Evolutionary conservation across 2,113 vertebrate genomes (phyloP).

Genomic region (Delphinapterus leucas): DNA sequence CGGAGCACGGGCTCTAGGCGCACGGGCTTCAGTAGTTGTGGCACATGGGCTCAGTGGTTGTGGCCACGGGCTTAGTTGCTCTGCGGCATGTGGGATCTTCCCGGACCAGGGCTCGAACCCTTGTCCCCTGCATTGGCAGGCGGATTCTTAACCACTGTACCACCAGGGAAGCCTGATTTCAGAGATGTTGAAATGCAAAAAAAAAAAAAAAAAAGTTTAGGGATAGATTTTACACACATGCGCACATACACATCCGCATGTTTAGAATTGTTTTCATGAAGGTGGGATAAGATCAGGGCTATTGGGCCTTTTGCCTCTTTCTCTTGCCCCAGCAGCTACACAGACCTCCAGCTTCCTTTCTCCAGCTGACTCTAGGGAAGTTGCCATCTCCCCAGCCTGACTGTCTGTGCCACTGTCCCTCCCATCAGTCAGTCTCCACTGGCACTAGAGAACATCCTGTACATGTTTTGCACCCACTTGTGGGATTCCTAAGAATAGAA

Average conservation of each 20-base stretch:
- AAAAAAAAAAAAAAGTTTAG: neutral
- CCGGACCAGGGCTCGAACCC: too few species aligned
- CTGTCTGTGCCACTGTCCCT: neutral
- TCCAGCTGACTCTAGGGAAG: accelerated
- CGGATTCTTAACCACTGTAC: too few species aligned
- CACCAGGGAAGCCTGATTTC: neutral
- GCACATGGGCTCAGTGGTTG: too few species aligned
- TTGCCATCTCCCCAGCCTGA: accelerated
- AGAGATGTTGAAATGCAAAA: neutral
- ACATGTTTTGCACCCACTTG: neutral
- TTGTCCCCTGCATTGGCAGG: too few species aligned
- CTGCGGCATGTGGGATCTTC: too few species aligned
- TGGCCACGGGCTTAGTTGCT: too few species aligned
- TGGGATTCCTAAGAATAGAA: neutral
- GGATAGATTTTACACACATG: neutral
- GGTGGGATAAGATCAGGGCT: neutral
- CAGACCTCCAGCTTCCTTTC: neutral
- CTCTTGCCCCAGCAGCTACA: neutral
- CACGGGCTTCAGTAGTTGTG: too few species aligned
- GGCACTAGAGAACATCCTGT: neutral
- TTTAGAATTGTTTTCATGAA: neutral
- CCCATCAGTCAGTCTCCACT: neutral
- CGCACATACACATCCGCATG: too few species aligned
- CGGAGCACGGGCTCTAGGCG: too few species aligned
- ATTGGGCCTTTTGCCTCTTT: neutral